Percentiles rank a stretch among this genome's conserved stretches.
phyloP scores from a whole-genome alignment of 2,888 invertebrate genomes.

The Nysson spinosus region DNA sequence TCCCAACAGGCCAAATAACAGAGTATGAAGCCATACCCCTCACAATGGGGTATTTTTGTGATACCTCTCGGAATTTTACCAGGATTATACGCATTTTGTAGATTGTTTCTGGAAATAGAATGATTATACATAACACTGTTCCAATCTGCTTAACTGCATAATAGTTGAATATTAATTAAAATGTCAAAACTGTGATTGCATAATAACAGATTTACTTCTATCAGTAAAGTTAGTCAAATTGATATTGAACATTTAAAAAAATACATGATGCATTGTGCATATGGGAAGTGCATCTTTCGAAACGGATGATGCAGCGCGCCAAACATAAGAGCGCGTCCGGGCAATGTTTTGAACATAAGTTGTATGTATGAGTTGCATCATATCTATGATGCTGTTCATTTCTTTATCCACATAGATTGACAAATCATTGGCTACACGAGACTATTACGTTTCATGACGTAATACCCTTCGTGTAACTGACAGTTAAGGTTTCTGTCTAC shows the following conservation, averaged over 20 bases:
- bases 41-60: conserved; percentile 78
- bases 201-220: too few relatives aligned
- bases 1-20: conserved; percentile 81
- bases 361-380: background rate
- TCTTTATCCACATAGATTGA: background rate
- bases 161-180: too few relatives aligned
- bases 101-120: conserved; percentile 27
- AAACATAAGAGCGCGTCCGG: conserved; percentile 35
- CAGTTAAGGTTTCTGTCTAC: background rate
- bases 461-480: background rate
- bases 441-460: background rate
- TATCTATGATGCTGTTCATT: background rate
- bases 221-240: too few relatives aligned
- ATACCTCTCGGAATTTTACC: conserved; percentile 76
- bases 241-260: too few relatives aligned
- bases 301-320: conserved; percentile 34
- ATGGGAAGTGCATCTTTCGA: background rate
- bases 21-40: conserved; percentile 82
- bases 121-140: too few relatives aligned
- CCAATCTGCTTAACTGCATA: too few relatives aligned
- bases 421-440: background rate
- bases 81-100: conserved; percentile 71
- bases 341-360: conserved; percentile 34
- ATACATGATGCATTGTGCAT: background rate
- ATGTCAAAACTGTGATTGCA: too few relatives aligned